Evolutionary conservation across 2,113 vertebrate species (phyloP).

Genomic region (Colaptes auratus): DNA sequence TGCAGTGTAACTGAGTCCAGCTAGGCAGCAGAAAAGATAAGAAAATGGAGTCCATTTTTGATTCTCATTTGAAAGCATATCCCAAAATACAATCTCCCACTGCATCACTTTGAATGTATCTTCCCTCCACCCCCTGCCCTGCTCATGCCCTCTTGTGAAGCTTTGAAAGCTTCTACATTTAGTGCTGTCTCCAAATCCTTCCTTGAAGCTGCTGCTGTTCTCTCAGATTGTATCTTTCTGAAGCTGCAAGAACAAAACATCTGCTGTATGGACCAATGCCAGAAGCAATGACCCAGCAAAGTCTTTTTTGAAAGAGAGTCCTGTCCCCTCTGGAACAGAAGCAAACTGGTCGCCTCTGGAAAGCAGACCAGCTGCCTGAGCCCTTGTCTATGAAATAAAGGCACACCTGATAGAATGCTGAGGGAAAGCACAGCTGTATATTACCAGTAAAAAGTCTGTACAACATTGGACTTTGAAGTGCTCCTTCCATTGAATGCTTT

Average conservation of each 20-base stretch:
- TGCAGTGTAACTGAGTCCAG: not conserved
- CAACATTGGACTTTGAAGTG: not conserved
- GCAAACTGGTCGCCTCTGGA: not conserved
- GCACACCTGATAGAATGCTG: not conserved
- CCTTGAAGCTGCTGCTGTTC: not conserved
- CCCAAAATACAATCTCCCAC: not conserved
- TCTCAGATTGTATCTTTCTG: not conserved
- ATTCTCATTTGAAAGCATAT: not conserved
- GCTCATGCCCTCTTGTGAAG: not conserved
- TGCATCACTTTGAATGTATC: rapidly evolving
- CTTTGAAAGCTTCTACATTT: not conserved
- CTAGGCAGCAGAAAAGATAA: not conserved
- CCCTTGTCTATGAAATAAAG: not conserved
- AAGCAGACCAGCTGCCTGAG: not conserved
- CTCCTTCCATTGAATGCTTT: not conserved
- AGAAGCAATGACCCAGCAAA: not conserved
- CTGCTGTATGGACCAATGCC: not conserved
- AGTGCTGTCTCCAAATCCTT: not conserved
- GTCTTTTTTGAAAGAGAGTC: not conserved
- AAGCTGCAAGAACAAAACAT: not conserved
- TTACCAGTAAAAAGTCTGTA: not conserved
- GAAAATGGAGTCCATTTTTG: not conserved
- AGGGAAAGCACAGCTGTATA: not conserved
- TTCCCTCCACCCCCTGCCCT: not conserved
- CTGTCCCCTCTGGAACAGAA: not conserved